These are phyloP conservation scores for Noctua janthina DNA, from an alignment of 2,888 invertebrate species.

Conservation along the genomic window DNA sequence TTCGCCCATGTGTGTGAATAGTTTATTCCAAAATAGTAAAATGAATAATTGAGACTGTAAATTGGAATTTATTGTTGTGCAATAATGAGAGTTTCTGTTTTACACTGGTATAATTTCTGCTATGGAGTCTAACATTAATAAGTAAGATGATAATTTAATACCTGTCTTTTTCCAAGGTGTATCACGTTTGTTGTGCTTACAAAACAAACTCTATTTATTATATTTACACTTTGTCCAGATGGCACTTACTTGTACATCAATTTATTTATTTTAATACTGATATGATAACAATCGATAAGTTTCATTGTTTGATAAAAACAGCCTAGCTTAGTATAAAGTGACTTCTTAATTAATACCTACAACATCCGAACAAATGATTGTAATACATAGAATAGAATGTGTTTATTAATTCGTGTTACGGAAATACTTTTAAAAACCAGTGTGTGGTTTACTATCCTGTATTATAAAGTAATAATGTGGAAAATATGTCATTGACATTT, in stretches of 20 bases:
- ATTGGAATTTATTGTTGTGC: background rate
- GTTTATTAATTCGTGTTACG: background rate
- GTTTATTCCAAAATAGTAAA: background rate
- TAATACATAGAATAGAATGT: background rate
- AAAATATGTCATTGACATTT: background rate
- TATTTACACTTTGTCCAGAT: background rate
- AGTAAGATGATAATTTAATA: background rate
- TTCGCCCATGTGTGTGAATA: background rate
- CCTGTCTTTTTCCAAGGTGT: background rate
- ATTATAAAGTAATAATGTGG: background rate
- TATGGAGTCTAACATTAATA: background rate
- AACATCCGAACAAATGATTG: background rate
- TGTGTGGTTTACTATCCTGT: background rate
- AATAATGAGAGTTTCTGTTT: background rate
- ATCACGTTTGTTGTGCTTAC: background rate
- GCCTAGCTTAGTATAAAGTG: background rate
- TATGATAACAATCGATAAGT: slow-evolving; percentile 37
- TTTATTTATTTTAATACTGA: slow-evolving; percentile 7
- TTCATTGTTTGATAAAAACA: slow-evolving; percentile 43
- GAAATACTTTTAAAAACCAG: background rate
- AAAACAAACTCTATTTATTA: background rate
- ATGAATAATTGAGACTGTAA: background rate
- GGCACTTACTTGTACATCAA: background rate
- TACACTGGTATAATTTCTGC: background rate
- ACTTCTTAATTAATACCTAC: slow-evolving; percentile 15